Evolutionary conservation across 2,888 invertebrate genomes (phyloP).

Genomic region (Pristionchus entomophagus): DNA sequence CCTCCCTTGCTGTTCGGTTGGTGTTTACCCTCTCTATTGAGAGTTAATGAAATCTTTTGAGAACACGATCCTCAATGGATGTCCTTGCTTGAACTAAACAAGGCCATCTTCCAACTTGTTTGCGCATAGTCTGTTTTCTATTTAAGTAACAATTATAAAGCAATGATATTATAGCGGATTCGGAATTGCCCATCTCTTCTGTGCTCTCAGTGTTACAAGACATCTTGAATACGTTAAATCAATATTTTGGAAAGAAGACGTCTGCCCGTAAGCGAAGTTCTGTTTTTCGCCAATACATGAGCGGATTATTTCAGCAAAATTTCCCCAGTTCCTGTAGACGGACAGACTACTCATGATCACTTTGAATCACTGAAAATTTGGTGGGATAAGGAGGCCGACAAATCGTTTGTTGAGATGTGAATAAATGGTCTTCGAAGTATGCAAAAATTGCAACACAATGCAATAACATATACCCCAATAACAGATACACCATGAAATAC

Average conservation of each 20-base stretch:
- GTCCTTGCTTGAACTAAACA: not conserved
- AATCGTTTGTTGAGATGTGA: not conserved
- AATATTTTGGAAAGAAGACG: not conserved
- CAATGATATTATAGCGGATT: not conserved
- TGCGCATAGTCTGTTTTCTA: not conserved
- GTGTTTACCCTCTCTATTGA: no score
- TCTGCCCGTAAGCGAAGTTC: not conserved
- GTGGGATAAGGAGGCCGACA: not conserved
- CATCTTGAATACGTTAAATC: not conserved
- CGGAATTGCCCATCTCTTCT: constrained; percentile 16
- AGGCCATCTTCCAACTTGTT: not conserved
- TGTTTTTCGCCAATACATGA: not conserved
- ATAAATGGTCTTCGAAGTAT: no score
- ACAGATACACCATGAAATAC: no score
- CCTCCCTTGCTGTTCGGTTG: not conserved
- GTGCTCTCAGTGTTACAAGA: not conserved
- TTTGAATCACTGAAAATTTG: not conserved
- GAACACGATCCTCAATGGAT: not conserved
- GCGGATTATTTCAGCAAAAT: not conserved
- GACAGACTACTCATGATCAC: not conserved
- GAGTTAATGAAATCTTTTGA: not conserved
- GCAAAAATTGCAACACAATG: no score
- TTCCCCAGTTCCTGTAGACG: not conserved
- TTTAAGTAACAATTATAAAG: not conserved
- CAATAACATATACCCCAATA: no score